Evolutionary conservation across 2,888 invertebrate species (phyloP), one percentile per base, ranked within the genome.

Genomic region (Drosophila yooni): DNA sequence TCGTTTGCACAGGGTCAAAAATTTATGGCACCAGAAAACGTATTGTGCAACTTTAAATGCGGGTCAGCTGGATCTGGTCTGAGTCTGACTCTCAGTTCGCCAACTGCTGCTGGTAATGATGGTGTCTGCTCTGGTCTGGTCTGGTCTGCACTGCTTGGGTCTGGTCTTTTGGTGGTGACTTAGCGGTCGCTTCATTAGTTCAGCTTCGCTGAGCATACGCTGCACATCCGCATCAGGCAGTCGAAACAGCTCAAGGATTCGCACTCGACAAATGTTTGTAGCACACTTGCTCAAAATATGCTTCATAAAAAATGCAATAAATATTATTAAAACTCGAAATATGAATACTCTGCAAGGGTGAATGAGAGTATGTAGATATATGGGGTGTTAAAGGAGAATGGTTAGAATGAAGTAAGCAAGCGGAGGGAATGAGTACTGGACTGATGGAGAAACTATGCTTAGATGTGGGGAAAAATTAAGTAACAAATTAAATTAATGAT

Each of bases 21-120:
- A 92, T 92, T 89, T 92, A 90, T 89, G 68, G 90, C 89, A 89
- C 87, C 86, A 83, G 87, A 92, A 92, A 85, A 93, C 92, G 93
- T 92, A 92, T 92, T 92, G 92, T 88, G 59, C 83, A 88, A 90
- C 80, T 91, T 91, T 91, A 87, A 87, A 91, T 87, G 91, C 91
- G 92, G 85, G 91, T 90, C 82, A 84, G 63, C 67, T 61, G 43
- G 58, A 27, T 27, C 34, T 57, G 43, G 51, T 31, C 48, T 38
- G 51, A 36, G 52, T 31, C 54, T 15, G 15, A 31, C 27, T 58
- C 71, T 62, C 5, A 21, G 21, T 46, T 21, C 21, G 72, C 74
- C 70, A 89, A 81, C 86, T 31, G 21, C 21, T 21, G 57, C 31
- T 83, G 80, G 72, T 82, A 74, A 79, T 82, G 72, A 83, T 74